phyloP scores from a whole-genome alignment of 2,888 invertebrate genomes.

The Falcaria lacertinaria region DNA sequence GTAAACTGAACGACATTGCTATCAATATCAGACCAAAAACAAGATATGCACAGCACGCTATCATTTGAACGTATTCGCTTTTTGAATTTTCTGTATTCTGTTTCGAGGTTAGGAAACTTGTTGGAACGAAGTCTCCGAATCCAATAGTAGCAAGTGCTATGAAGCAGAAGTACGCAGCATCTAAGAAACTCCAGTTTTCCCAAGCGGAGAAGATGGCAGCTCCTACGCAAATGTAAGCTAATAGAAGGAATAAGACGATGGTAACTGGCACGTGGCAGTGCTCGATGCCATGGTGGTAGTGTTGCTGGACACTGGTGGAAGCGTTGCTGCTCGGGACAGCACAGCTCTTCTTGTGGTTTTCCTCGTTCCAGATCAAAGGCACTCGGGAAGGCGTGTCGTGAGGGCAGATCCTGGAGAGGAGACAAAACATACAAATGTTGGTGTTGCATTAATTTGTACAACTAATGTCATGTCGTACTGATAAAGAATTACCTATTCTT shows the following conservation, averaged over 20 bases:
- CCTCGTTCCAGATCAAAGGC: constrained; percentile 84
- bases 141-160: constrained; percentile 91
- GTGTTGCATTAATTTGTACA: too few relatives aligned
- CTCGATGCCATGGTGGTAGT: constrained; percentile 49
- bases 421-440: too few relatives aligned
- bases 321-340: constrained; percentile 60
- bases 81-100: constrained; percentile 59
- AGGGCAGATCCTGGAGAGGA: constrained; percentile 61
- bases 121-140: constrained; percentile 87
- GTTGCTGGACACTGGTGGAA: constrained; percentile 54
- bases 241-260: constrained; percentile 83
- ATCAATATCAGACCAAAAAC: constrained; percentile 88
- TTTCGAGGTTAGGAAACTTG: constrained; percentile 71
- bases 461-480: too few relatives aligned
- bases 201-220: constrained; percentile 89
- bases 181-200: constrained; percentile 89
- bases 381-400: constrained; percentile 89
- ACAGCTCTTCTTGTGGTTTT: constrained; percentile 58
- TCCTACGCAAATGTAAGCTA: constrained; percentile 87
- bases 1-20: constrained; percentile 91
- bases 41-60: constrained; percentile 89
- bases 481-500: too few relatives aligned
- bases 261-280: constrained; percentile 69
- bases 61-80: constrained; percentile 84
- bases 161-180: constrained; percentile 92